A percentile compares a stretch with the other conserved stretches of the same genome.
Conservation (phyloP, 2,797 vertebrate species). For the Platyrinchus mystaceus region DNA sequence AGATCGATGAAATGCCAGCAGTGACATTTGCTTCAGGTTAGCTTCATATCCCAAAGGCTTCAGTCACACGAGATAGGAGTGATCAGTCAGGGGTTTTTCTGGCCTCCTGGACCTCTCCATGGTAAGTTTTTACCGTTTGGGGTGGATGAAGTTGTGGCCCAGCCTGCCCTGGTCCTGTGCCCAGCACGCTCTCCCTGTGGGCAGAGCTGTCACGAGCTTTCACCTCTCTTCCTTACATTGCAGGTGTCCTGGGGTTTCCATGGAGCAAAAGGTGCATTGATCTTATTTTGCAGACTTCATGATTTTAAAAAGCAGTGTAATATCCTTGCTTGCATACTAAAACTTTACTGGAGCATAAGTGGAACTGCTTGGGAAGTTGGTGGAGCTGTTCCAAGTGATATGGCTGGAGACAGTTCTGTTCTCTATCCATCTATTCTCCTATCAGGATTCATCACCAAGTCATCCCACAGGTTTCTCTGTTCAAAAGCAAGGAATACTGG, state of each 20-base stretch:
- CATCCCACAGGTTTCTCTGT: background rate
- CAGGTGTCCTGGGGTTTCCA: background rate
- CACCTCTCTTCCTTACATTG: background rate
- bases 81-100: background rate
- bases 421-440: accelerated
- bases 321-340: background rate
- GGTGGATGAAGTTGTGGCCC: background rate
- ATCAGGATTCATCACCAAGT: background rate
- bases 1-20: background rate
- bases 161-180: background rate
- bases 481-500: background rate
- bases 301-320: background rate
- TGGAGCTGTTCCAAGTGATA: background rate
- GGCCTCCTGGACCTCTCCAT: background rate
- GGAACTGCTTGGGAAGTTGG: background rate
- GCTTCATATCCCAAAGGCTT: background rate
- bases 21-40: background rate
- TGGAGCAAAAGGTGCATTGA: background rate
- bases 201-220: background rate
- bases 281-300: background rate
- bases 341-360: background rate
- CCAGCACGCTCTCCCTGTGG: background rate
- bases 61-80: background rate
- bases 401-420: background rate
- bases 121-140: background rate